A percentile compares a stretch with the other conserved stretches of the same genome.
Evolutionary conservation across 2,113 vertebrate genomes (phyloP).

Genomic region (Albula goreensis): DNA sequence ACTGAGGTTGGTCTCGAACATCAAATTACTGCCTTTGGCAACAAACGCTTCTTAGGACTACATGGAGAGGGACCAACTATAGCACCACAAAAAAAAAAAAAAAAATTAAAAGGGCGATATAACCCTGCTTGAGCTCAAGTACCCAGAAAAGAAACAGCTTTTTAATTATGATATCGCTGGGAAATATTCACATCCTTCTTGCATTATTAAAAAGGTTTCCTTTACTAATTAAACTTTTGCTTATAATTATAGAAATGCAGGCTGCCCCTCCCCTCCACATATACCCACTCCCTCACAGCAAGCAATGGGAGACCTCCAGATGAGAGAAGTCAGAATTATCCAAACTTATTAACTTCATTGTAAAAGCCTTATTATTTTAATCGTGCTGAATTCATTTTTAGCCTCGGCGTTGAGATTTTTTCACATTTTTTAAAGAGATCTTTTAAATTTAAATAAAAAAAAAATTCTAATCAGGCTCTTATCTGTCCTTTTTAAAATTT

Average conservation of each 20-base stretch:
- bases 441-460: not conserved
- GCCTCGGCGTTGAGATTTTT: constrained; percentile 15
- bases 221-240: constrained; percentile 36
- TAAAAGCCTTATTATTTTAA: constrained; percentile 49
- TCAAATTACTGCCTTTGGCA: constrained; percentile 7
- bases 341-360: constrained; percentile 38
- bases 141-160: constrained; percentile 19
- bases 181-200: constrained; percentile 21
- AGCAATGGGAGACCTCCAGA: not conserved
- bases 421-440: not conserved
- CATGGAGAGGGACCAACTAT: not conserved
- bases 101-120: not conserved
- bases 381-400: constrained; percentile 33
- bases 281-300: not conserved
- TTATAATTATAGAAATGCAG: constrained; percentile 29
- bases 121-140: not conserved
- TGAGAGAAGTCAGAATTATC: constrained; percentile 40
- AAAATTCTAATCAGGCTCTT: not conserved
- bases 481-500: not conserved
- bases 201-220: constrained; percentile 31
- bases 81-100: not conserved
- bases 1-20: constrained; percentile 21
- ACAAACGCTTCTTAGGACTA: not conserved
- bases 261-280: not conserved
- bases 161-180: constrained; percentile 33